Evolutionary conservation across 53 echinoderm and acorn worm species (phyloP).

Genomic region (Paracentrotus lividus): DNA sequence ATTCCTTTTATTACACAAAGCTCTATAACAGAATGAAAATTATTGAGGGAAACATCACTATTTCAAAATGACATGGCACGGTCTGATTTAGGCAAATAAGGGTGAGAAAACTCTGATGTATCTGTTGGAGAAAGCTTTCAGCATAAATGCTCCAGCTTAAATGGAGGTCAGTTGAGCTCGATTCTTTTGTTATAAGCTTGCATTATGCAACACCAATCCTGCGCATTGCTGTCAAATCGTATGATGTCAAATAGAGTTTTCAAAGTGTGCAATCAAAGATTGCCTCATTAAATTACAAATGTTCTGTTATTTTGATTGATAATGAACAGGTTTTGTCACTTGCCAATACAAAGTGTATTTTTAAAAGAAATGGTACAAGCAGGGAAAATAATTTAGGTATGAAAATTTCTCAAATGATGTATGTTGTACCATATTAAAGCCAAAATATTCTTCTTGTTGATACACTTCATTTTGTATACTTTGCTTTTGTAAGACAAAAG

Average conservation of each 20-base stretch:
- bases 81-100: background rate
- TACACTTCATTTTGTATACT: too few species aligned
- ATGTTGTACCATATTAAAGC: too few species aligned
- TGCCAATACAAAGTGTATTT: too few species aligned
- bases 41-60: background rate
- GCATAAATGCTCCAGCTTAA: background rate
- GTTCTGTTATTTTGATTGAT: background rate
- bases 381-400: too few species aligned
- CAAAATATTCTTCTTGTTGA: too few species aligned
- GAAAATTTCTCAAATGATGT: too few species aligned
- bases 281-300: background rate
- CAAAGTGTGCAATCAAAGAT: too few species aligned
- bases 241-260: background rate
- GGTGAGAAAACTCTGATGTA: conserved; percentile 15
- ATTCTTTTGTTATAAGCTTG: background rate
- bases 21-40: background rate
- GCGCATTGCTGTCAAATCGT: background rate
- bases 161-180: background rate
- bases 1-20: background rate
- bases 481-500: too few species aligned
- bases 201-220: conserved; percentile 14
- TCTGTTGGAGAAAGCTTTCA: background rate
- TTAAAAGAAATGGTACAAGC: too few species aligned
- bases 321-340: background rate
- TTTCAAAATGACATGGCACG: background rate